Conservation (phyloP, 2,888 invertebrate species). For the Tetragonula carbonaria region DNA sequence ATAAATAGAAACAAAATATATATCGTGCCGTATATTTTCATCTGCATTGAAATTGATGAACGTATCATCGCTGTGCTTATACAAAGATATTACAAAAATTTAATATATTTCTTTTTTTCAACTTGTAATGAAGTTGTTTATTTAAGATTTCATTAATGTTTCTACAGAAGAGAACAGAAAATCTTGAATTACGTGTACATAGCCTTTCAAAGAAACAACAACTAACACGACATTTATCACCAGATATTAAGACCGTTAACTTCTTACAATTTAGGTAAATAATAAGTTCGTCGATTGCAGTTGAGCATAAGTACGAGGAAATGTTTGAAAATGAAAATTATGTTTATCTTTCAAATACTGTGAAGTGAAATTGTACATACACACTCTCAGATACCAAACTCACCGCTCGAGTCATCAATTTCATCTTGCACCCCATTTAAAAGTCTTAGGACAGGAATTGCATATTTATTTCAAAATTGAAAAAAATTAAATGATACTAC, state of each 20-base stretch:
- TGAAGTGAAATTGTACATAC: no score
- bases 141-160: background rate
- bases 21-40: background rate
- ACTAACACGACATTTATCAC: background rate
- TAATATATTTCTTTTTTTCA: background rate
- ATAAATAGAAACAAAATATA: background rate
- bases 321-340: conserved; percentile 4
- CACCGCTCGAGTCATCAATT: no score
- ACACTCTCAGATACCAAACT: no score
- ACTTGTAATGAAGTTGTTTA: background rate
- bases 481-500: no score
- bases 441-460: no score
- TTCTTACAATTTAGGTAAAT: background rate
- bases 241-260: background rate
- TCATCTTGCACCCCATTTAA: no score
- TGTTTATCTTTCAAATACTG: background rate
- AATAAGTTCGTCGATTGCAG: background rate
- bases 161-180: background rate
- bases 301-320: background rate
- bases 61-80: background rate
- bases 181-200: background rate
- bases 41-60: background rate
- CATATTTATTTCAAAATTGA: no score
- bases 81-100: background rate
- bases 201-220: background rate